These are phyloP conservation scores for Sussaba pulchella DNA, from an alignment of 2,888 invertebrate species.

Conservation along the genomic window DNA sequence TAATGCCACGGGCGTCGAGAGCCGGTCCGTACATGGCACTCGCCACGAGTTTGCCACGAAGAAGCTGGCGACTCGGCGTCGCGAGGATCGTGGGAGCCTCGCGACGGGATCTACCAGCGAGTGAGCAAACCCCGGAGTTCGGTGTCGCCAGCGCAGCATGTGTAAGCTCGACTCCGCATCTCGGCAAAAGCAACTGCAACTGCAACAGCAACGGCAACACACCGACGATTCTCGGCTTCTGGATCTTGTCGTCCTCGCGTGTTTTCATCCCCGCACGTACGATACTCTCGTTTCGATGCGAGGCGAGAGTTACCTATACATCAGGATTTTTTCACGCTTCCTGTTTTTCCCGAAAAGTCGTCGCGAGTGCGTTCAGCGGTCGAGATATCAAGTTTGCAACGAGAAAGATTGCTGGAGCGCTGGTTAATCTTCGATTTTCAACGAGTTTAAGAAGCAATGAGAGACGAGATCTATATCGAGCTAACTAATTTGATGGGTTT, in stretches of 20 bases:
- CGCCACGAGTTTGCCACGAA: constrained; percentile 60
- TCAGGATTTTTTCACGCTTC: constrained; percentile 43
- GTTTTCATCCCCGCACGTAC: constrained; percentile 38
- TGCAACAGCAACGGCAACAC: not conserved
- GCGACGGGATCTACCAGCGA: constrained; percentile 55
- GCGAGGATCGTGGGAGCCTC: constrained; percentile 65
- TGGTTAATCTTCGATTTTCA: not conserved
- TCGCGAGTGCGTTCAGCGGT: constrained; percentile 8
- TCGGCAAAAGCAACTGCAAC: constrained; percentile 19
- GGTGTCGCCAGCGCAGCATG: constrained; percentile 10
- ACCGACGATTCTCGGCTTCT: constrained; percentile 19
- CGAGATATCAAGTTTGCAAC: too few species aligned
- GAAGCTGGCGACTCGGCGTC: constrained; percentile 63
- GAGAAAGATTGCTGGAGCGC: not conserved
- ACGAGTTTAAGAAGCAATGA: not conserved
- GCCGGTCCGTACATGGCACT: constrained; percentile 68
- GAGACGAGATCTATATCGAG: too few species aligned
- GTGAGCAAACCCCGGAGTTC: constrained; percentile 37
- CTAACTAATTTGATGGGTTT: too few species aligned
- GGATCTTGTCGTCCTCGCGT: constrained; percentile 28
- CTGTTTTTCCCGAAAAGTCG: constrained; percentile 47
- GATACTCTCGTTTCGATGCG: constrained; percentile 42
- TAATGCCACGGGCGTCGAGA: constrained; percentile 73
- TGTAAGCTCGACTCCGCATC: constrained; percentile 14
- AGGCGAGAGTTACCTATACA: constrained; percentile 54